Conservation (phyloP, 2,797 vertebrate genomes). For the Coccyzus lansbergi region DNA sequence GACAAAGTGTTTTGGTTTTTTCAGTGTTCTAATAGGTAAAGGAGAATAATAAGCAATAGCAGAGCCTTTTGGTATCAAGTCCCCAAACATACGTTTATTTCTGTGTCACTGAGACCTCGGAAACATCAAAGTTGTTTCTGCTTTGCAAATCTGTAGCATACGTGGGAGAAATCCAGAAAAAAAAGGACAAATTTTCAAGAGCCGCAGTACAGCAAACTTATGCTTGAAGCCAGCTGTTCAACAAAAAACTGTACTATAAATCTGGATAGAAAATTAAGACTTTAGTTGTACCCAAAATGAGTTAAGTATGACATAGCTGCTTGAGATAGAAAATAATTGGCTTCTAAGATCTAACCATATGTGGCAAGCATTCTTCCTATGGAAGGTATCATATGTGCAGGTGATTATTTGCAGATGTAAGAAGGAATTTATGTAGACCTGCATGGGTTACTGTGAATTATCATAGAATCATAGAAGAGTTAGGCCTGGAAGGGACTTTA, state of each 20-base stretch:
- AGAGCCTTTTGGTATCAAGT: neutral
- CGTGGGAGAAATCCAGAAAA: neutral
- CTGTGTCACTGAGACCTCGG: neutral
- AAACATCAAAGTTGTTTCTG: fast-evolving
- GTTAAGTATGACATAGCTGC: too few species aligned
- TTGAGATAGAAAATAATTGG: neutral
- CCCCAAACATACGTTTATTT: neutral
- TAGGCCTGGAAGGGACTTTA: too few species aligned
- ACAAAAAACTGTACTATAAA: neutral
- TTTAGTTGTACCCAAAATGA: neutral
- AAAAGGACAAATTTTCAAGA: neutral
- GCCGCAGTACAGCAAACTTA: fast-evolving
- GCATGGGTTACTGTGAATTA: neutral
- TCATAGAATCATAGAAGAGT: too few species aligned
- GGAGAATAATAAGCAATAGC: neutral
- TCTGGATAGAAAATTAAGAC: neutral
- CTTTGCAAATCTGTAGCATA: fast-evolving
- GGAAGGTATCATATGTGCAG: neutral
- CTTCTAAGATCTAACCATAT: neutral
- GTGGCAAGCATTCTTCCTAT: neutral
- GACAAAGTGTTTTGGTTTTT: neutral
- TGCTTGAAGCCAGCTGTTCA: neutral
- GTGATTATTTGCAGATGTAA: neutral
- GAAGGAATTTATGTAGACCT: neutral
- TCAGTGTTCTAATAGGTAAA: neutral